phyloP scores from a whole-genome alignment of 2,113 vertebrate species.

The Dasyprocta punctata region DNA sequence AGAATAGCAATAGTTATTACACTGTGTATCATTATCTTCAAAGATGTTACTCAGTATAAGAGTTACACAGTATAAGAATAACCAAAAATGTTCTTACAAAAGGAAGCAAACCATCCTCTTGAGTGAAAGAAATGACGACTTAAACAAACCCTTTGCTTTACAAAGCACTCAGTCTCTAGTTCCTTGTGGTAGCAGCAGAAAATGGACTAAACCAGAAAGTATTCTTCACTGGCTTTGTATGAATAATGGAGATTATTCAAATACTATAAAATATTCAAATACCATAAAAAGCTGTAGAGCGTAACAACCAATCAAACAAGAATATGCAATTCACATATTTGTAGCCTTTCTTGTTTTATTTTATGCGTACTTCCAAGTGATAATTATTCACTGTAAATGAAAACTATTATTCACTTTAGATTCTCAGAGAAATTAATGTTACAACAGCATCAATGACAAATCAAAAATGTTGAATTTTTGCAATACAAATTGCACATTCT shows the following conservation, averaged over 20 bases:
- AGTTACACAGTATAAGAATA: neutral
- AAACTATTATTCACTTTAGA: neutral
- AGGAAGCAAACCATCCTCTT: neutral
- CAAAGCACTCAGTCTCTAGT: neutral
- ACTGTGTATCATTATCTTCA: neutral
- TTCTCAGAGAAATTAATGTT: neutral
- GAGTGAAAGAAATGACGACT: neutral
- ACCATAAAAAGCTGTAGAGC: neutral
- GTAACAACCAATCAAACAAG: neutral
- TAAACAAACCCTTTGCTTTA: neutral
- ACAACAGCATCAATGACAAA: neutral
- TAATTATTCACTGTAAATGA: neutral
- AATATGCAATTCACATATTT: neutral
- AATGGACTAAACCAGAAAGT: neutral
- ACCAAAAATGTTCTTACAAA: neutral
- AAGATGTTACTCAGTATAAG: neutral
- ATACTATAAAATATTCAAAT: no score
- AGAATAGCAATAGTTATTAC: neutral
- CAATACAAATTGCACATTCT: neutral
- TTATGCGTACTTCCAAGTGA: neutral
- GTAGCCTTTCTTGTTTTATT: neutral
- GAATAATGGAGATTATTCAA: neutral
- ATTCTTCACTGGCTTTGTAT: neutral
- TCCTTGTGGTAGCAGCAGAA: neutral
- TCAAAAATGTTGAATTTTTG: neutral